A percentile compares a stretch with the other conserved stretches of the same genome.
Conservation (phyloP, 2,888 invertebrate species). For the Gari tellinella region DNA sequence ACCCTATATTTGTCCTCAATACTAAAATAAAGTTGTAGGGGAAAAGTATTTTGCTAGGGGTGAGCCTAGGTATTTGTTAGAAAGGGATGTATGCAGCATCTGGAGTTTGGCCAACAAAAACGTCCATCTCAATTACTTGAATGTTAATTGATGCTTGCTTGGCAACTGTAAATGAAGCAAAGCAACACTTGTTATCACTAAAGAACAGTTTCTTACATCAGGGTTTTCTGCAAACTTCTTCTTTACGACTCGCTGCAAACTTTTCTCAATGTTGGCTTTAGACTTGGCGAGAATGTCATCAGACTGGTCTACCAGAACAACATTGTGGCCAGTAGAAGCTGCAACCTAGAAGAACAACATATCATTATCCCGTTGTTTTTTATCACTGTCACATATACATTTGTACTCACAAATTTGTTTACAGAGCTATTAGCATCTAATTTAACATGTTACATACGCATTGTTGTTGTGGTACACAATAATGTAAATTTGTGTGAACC, state of each 20-base stretch:
- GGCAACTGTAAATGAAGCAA: neutral
- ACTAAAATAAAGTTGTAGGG: too few relatives aligned
- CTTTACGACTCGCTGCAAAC: conserved; percentile 91
- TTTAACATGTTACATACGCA: too few relatives aligned
- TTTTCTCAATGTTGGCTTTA: conserved; percentile 89
- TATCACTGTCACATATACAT: too few relatives aligned
- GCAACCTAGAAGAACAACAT: conserved; percentile 90
- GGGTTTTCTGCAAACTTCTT: conserved; percentile 87
- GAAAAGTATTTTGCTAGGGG: too few relatives aligned
- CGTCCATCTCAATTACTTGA: neutral
- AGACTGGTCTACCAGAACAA: conserved; percentile 92
- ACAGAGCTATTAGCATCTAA: too few relatives aligned
- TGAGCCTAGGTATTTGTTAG: too few relatives aligned
- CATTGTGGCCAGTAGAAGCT: conserved; percentile 93
- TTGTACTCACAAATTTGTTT: too few relatives aligned
- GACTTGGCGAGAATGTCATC: conserved; percentile 90
- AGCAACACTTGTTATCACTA: neutral
- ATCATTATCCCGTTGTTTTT: too few relatives aligned
- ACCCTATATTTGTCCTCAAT: too few relatives aligned
- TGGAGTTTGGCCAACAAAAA: neutral
- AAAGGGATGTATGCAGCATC: too few relatives aligned
- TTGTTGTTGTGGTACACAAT: too few relatives aligned
- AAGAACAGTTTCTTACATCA: conserved; percentile 76
- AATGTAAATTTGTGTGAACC: too few relatives aligned
- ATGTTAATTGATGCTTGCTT: neutral